Base-by-base conservation (phyloP, 2,113 vertebrate genomes). In the Cynoglossus semilaevis region DNA sequence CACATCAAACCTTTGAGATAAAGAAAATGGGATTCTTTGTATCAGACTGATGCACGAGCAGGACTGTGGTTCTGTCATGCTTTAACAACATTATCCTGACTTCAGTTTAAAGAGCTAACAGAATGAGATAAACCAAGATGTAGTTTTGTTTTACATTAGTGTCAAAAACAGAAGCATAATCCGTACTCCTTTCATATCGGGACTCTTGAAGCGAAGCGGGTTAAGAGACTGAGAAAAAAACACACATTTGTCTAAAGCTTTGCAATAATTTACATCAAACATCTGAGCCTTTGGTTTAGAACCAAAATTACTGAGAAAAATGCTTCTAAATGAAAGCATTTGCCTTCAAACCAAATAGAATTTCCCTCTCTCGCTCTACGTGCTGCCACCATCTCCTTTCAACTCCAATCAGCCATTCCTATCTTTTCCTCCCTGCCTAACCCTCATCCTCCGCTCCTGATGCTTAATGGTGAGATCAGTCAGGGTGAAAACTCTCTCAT, bases 401-500 rank as follows among this genome's bases (percentile, higher is more conserved):
- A 62, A 70, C 38, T 71, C 51, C 53, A 76, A 72, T 79, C 77
- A 76, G 61, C 69, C 57, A 79, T 80, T 82, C 81, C 72, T 64
- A 79, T 84, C 78, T 79, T 22, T 54, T 61, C 59, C 71, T 75
- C 74, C 76, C 63, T 53, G 40, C 49, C 6, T 64, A 70, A 52
- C 70, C 72, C 53, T 55, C 53, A 19, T 79, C 66, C 62, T 74
- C 58, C 70, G 64, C 50, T 62, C 54, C 50, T 40, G 2, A 15
- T 76, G 45, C 36, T 83, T 70, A 53, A 79, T 79, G 74, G 56
- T 60, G 59, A 56, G 78, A 55, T 76, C 53, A 68, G 58, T 73
- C 67, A 52, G 63, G 81, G 82, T 81, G 70, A 81, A 52, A 63
- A 50, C 67, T 69, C 76, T 83, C 80, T 73, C 73, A 85, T 77